These are phyloP conservation scores for Ooceraea biroi DNA, from an alignment of 1,140 invertebrate genomes.

Conservation along the genomic window DNA sequence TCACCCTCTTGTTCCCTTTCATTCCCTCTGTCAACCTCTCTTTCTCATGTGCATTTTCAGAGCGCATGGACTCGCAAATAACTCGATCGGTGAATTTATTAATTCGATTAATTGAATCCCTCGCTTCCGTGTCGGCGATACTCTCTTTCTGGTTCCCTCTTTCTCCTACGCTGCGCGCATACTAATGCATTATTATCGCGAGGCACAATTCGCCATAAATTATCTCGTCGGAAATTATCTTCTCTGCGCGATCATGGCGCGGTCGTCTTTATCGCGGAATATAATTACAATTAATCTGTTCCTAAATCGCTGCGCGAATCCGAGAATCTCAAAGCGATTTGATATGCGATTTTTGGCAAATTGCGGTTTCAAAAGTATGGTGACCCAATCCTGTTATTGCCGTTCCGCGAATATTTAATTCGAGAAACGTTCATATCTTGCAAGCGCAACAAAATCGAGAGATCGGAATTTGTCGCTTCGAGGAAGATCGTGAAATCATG, in stretches of 20 bases:
- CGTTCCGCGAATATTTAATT: too few species aligned
- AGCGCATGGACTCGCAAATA: conserved; percentile 30
- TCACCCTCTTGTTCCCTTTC: too few species aligned
- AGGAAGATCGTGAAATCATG: not conserved
- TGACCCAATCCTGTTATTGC: too few species aligned
- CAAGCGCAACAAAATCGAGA: not conserved
- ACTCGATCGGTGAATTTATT: conserved; percentile 55
- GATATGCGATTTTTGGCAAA: not conserved
- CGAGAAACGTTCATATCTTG: not conserved
- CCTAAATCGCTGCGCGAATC: not conserved
- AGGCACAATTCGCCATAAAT: conserved; percentile 21
- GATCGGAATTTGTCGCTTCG: not conserved
- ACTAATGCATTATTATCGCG: conserved; percentile 20
- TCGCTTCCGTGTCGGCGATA: conserved; percentile 27
- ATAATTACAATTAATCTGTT: conserved; percentile 10
- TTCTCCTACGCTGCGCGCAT: not conserved
- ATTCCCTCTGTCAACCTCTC: too few species aligned
- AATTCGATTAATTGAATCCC: conserved; percentile 50
- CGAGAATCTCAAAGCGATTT: not conserved
- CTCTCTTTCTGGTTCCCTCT: not conserved
- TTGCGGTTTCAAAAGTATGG: too few species aligned
- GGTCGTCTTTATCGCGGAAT: not conserved
- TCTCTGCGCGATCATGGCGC: not conserved
- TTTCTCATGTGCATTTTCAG: conserved; percentile 12
- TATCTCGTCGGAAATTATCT: conserved; percentile 29